Evolutionary conservation across 2,888 invertebrate species (phyloP).

Genomic region (Ormyrus nitidulus): DNA sequence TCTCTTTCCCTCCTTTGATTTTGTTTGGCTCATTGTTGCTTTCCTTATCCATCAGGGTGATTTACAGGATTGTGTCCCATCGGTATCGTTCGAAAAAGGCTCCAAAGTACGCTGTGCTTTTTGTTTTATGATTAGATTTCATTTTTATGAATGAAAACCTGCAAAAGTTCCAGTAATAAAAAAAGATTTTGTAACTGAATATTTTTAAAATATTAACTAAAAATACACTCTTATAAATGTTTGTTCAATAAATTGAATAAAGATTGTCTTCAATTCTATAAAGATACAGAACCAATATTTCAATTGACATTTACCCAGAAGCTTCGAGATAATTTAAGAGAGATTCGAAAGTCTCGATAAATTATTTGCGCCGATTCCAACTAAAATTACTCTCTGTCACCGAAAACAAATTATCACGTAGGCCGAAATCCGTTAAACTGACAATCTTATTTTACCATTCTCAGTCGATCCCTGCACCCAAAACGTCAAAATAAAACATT

Average conservation of each 20-base stretch:
- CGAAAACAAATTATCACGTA: too few species aligned
- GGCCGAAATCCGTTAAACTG: background rate
- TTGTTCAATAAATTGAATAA: too few species aligned
- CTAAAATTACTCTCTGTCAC: too few species aligned
- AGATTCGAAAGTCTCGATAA: too few species aligned
- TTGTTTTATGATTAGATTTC: background rate
- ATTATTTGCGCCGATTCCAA: too few species aligned
- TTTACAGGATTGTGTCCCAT: conserved; percentile 26
- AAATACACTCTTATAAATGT: too few species aligned
- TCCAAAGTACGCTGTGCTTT: background rate
- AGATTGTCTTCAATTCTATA: too few species aligned
- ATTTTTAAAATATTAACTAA: too few species aligned
- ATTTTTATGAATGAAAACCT: conserved; percentile 1
- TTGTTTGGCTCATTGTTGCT: conserved; percentile 39
- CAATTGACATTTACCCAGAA: background rate
- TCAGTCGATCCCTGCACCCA: background rate
- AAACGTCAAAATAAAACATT: conserved; percentile 30
- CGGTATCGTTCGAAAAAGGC: conserved; percentile 3
- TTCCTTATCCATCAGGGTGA: conserved; percentile 47
- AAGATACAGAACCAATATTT: too few species aligned
- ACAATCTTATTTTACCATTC: conserved; percentile 2
- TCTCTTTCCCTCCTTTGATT: conserved; percentile 55
- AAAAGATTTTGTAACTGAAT: too few species aligned
- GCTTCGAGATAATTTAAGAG: too few species aligned
- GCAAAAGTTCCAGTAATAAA: background rate